Conservation (phyloP, 1,140 invertebrate species). For the Melitaea cinxia region DNA sequence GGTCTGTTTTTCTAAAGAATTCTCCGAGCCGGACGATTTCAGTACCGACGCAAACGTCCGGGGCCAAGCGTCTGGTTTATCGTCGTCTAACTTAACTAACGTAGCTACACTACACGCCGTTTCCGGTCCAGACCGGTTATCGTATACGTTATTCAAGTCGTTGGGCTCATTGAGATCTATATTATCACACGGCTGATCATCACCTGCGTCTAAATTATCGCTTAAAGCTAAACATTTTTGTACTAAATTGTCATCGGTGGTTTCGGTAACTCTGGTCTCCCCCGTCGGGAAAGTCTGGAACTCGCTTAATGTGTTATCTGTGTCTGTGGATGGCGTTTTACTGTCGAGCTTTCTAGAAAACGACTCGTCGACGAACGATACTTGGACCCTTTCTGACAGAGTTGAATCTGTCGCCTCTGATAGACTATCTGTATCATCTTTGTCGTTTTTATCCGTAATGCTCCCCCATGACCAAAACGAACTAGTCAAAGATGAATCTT, state of each 20-base stretch:
- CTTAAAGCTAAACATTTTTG: slow-evolving; percentile 79
- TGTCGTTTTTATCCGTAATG: slow-evolving; percentile 58
- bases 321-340: slow-evolving; percentile 74
- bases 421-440: slow-evolving; percentile 61
- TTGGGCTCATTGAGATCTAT: slow-evolving; percentile 72
- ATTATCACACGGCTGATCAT: slow-evolving; percentile 55
- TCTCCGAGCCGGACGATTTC: slow-evolving; percentile 64
- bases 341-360: slow-evolving; percentile 74
- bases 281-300: slow-evolving; percentile 60
- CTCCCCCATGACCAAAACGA: slow-evolving; percentile 79
- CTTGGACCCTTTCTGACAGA: slow-evolving; percentile 70
- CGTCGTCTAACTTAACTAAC: slow-evolving; percentile 42
- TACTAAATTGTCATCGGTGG: slow-evolving; percentile 79
- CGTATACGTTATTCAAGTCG: slow-evolving; percentile 59
- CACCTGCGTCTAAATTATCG: slow-evolving; percentile 53
- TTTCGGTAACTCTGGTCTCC: slow-evolving; percentile 66
- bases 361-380: slow-evolving; percentile 71
- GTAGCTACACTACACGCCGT: slow-evolving; percentile 27
- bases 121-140: slow-evolving; percentile 31
- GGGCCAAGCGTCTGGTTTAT: slow-evolving; percentile 48
- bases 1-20: slow-evolving; percentile 62
- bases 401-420: slow-evolving; percentile 71
- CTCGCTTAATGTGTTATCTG: slow-evolving; percentile 73
- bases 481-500: slow-evolving; percentile 68
- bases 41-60: slow-evolving; percentile 70